Percentiles rank a stretch among this genome's conserved stretches.
These are phyloP conservation scores for Barbus barbus DNA, from an alignment of 2,113 vertebrate species.

Conservation along the genomic window DNA sequence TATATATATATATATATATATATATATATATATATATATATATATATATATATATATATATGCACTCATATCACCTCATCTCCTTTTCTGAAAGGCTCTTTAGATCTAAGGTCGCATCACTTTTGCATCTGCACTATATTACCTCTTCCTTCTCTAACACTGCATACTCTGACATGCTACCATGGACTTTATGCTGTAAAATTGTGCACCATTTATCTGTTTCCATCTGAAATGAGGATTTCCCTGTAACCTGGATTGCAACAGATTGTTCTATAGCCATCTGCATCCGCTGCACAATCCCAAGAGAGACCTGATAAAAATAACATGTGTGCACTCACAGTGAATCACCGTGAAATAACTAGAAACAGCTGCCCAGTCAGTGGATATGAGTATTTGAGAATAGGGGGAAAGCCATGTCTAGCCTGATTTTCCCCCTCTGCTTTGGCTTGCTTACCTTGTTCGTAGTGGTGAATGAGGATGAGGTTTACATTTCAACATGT, in stretches of 20 bases:
- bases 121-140: constrained; percentile 52
- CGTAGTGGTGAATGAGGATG: constrained; percentile 1
- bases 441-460: not conserved
- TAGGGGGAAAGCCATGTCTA: not conserved
- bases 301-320: constrained; percentile 21
- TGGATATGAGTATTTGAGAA: constrained; percentile 9
- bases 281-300: constrained; percentile 11
- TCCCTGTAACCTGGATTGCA: constrained; percentile 2
- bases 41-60: not conserved
- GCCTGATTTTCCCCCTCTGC: not conserved
- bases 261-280: constrained; percentile 15
- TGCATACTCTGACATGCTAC: not conserved
- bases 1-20: not conserved
- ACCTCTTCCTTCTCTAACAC: not conserved
- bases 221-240: not conserved
- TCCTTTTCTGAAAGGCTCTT: constrained; percentile 16
- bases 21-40: not conserved
- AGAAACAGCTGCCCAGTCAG: constrained; percentile 36
- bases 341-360: constrained; percentile 44
- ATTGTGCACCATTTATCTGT: not conserved
- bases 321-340: constrained; percentile 21
- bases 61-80: not conserved
- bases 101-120: constrained; percentile 26
- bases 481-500: constrained; percentile 48
- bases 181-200: not conserved